Evolutionary conservation across 2,113 vertebrate species (phyloP), one percentile per base, ranked within the genome.

Genomic region (Pseudolaguvia tuberculata): DNA sequence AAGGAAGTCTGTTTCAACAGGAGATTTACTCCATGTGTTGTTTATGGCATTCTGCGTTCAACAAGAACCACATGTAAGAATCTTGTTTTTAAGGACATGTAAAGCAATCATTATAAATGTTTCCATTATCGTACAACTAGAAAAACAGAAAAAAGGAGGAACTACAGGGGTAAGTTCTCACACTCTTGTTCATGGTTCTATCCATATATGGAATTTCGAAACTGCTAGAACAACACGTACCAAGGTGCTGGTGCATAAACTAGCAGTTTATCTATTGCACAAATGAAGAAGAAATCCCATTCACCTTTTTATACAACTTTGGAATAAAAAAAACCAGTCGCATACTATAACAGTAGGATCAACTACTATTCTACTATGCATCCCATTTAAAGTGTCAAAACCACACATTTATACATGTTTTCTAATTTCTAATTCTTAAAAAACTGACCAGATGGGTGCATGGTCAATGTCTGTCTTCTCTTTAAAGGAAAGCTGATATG

Each of bases 371-470:
- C 29, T 45, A 48, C 35, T 25, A 31, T 21, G 2, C 27, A 2
- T 25, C n/a, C 31, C 20, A 20, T 72, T 25, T 14, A 50, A 57
- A 67, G 61, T 53, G 27, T 61, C 78, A 82, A 80, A 83, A 84
- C 83, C 85, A 88, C 86, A 89, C 86, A 87, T 85, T 87, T 89
- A 86, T 89, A 86, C 84, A 88, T 89, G n/a, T n/a, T n/a, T 89
- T 89, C 85, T 87, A n/a, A n/a, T 84, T 79, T 79, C 47, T 61
- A 85, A 88, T 84, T 86, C 86, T 80, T 87, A 83, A 80, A 80
- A 76, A 83, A 80, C 39, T 8, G 79, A 73, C 23, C 52, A 70
- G 21, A 77, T 29, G 29, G 29, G 69, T 68, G 72, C 69, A 62
- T 23, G 20, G 53, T 23, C 68, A 47, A 39, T 57, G 31, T 35